Base-by-base conservation (phyloP, 2,888 invertebrate species). In the Athalia rosae region DNA sequence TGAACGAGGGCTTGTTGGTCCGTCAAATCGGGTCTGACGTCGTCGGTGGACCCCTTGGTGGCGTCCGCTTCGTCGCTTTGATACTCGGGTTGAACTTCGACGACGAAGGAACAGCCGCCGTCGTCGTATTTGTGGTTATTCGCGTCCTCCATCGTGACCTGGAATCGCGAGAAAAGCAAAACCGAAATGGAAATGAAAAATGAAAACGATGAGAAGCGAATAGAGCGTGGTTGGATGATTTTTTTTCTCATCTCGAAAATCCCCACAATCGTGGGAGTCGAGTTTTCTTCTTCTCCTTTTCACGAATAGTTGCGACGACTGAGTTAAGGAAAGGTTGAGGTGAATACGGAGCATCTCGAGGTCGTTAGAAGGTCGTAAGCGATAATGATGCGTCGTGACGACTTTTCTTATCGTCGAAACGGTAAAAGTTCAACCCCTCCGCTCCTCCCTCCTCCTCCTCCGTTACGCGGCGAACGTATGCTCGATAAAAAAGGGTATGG, bases 1-100 rank as follows among this genome's bases (percentile, higher is more conserved):
- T 92, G 92, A n/a, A 92, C 91, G 47, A 92, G 83, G 11, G 92
- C 92, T 78, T 91, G 90, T 83, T 92, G 92, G 84, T 92, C 91
- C 79, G 90, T 91, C 15, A 87, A 81, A 64, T 81, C 83, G 45
- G 82, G 83, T 56, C 82, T 81, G 76, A 87, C 80, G 76, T 88
- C 87, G 41, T 86, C 84, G 67, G 82, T 80, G 47, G 86, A 87
- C 9, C 84, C 85, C 80, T 81, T 84, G 78, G 83, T 85, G 47
- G 78, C 82, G 47, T 82, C 81, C 47, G 81, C 74, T 28, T 84
- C 84, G 28, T 84, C 83, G 67, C 81, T 84, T 64, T 84, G 84
- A 80, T 88, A 88, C 69, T 83, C 86, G 1, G 88, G 85, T 59
- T 88, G 87, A 5, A 87, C 87, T 76, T 89, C 89, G 47, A 89